phyloP scores from a whole-genome alignment of 2,888 invertebrate species.

The Incurvaria masculella region DNA sequence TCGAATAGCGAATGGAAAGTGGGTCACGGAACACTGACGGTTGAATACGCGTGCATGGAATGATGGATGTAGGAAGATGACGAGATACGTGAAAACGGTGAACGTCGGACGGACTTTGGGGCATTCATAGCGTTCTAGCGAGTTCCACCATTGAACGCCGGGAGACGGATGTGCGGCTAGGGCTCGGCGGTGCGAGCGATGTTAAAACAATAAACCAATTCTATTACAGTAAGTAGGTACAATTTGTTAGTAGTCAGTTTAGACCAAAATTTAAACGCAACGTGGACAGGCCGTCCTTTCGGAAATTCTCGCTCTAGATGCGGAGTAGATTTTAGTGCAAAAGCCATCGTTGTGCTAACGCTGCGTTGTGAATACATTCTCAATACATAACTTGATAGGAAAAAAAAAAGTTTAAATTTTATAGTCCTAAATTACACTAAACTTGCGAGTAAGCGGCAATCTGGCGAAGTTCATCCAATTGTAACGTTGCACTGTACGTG shows the following conservation, averaged over 20 bases:
- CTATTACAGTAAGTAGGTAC: slow-evolving; percentile 32
- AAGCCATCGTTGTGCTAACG: not conserved
- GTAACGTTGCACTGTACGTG: too few relatives aligned
- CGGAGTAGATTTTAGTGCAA: too few relatives aligned
- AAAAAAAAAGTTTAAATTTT: not conserved
- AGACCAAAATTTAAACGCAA: not conserved
- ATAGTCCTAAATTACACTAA: not conserved
- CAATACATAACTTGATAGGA: not conserved
- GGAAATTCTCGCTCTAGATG: too few relatives aligned
- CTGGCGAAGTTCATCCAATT: too few relatives aligned
- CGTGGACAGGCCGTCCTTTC: too few relatives aligned
- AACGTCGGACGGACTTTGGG: too few relatives aligned
- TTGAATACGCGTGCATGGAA: too few relatives aligned
- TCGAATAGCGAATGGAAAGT: too few relatives aligned
- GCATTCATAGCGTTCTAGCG: too few relatives aligned
- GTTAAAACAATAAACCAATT: slow-evolving; percentile 19
- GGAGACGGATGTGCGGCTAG: not conserved
- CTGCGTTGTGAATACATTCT: not conserved
- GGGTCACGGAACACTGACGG: not conserved
- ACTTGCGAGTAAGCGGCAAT: not conserved
- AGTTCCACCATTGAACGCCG: not conserved
- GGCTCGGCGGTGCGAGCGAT: slow-evolving; percentile 17
- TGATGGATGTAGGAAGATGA: too few relatives aligned
- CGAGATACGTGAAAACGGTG: too few relatives aligned
- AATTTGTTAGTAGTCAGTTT: slow-evolving; percentile 28